Evolutionary conservation across 2,797 vertebrate genomes (phyloP), one percentile per base, ranked within the genome.

Genomic region (Hyperoplus lanceolatus): DNA sequence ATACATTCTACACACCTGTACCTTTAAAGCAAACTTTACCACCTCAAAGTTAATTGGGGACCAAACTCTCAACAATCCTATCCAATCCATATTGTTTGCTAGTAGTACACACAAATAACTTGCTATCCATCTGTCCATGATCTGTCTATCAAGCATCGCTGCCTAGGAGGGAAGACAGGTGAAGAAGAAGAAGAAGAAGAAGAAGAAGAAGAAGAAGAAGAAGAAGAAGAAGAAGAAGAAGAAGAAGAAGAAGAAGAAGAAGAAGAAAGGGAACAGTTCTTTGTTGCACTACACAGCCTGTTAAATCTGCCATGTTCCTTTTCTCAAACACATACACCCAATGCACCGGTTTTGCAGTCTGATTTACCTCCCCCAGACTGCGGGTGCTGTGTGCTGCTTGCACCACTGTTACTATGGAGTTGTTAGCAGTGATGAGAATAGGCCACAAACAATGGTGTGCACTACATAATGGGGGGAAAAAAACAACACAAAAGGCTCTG

Each of bases 251-350:
- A 85, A 70, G 53, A 43, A 71, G 54, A 59, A 75, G 62, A 61
- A 71, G 53, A 87, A 69, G 50, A 87, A 59, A 18, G 64, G 43
- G n/a, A 75, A 68, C 54, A 63, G 79, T 54, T 79, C 72, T 83
- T 56, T 83, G 72, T 79, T 89, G 80, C 61, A 83, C 75, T 82
- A 50, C 36, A 63, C 36, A 63, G 78, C 62, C 83, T 71, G 75
- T 87, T 89, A 86, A 87, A 88, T 88, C 84, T 88, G 82, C 80
- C 84, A 80, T 86, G 89, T 87, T 86, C 60, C 50, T 72, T 84
- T 90, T 75, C 76, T 83, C 68, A 62, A 61, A 82, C 77, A 70
- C 66, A 84, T 5, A 76, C 73, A 87, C 70, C 75, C 42, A 75
- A 61, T 36, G 68, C 67, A 79, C 79, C 76, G 86, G 83, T 83